Evolutionary conservation across 2,888 invertebrate genomes (phyloP).

Genomic region (Cosmia trapezina): DNA sequence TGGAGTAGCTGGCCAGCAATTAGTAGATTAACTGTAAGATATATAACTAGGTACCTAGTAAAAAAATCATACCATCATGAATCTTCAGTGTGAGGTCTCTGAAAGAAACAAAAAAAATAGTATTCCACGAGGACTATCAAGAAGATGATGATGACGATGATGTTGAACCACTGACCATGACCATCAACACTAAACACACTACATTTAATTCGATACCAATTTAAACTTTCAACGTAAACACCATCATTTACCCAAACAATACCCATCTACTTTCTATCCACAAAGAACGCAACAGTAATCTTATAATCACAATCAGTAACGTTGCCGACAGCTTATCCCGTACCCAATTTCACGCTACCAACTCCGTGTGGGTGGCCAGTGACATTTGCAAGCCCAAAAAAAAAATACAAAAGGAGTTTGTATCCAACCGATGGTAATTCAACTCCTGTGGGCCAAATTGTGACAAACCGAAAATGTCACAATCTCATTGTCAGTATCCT

Average conservation of each 20-base stretch:
- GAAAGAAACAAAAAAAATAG: not conserved
- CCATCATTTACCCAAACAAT: slow-evolving; percentile 31
- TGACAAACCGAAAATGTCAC: slow-evolving; percentile 84
- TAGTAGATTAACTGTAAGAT: not conserved
- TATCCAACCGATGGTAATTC: slow-evolving; percentile 75
- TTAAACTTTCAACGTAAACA: slow-evolving; percentile 18
- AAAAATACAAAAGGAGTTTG: slow-evolving; percentile 57
- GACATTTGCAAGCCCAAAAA: slow-evolving; percentile 64
- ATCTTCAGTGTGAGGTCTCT: not conserved
- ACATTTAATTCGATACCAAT: slow-evolving; percentile 6
- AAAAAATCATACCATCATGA: not conserved
- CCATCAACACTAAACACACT: not conserved
- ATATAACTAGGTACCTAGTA: not conserved
- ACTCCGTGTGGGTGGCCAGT: slow-evolving; percentile 67
- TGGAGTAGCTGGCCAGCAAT: not conserved
- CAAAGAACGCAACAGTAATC: slow-evolving; percentile 55
- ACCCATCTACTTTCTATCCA: slow-evolving; percentile 43
- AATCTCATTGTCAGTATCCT: slow-evolving; percentile 72
- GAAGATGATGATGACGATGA: not conserved
- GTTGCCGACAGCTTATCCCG: slow-evolving; percentile 73
- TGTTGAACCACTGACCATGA: not conserved
- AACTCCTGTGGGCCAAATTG: slow-evolving; percentile 78
- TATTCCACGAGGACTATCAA: not conserved
- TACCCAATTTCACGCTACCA: slow-evolving; percentile 77
- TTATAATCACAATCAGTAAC: slow-evolving; percentile 67